Evolutionary conservation across 2,797 vertebrate genomes (phyloP).

Genomic region (Acanthiza pusilla): DNA sequence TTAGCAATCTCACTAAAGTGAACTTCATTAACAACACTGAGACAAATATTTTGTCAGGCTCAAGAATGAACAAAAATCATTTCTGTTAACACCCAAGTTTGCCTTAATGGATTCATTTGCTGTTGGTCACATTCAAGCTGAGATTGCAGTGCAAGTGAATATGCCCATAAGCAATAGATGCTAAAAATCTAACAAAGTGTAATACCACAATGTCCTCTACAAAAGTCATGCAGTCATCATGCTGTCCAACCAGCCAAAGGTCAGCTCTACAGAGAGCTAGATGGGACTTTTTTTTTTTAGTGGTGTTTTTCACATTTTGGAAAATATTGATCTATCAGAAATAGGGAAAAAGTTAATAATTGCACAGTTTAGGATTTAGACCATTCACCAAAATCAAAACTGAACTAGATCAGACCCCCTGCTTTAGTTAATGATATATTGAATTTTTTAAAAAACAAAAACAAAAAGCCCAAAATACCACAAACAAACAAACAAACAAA

Average conservation of each 20-base stretch:
- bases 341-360: background rate
- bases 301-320: background rate
- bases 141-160: background rate
- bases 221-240: background rate
- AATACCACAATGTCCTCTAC: background rate
- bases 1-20: background rate
- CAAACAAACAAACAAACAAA: fast-evolving
- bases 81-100: background rate
- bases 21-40: background rate
- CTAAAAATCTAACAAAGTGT: background rate
- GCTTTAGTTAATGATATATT: background rate
- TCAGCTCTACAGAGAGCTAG: background rate
- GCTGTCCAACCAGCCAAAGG: background rate
- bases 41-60: background rate
- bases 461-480: background rate
- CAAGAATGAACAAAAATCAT: background rate
- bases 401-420: background rate
- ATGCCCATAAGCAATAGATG: background rate
- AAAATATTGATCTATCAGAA: background rate
- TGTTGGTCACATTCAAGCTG: background rate
- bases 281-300: background rate
- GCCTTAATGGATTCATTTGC: background rate
- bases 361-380: background rate
- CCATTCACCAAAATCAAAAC: background rate
- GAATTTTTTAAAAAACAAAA: background rate